phyloP scores from a whole-genome alignment of 2,797 vertebrate species.

The Crenuchus spilurus region DNA sequence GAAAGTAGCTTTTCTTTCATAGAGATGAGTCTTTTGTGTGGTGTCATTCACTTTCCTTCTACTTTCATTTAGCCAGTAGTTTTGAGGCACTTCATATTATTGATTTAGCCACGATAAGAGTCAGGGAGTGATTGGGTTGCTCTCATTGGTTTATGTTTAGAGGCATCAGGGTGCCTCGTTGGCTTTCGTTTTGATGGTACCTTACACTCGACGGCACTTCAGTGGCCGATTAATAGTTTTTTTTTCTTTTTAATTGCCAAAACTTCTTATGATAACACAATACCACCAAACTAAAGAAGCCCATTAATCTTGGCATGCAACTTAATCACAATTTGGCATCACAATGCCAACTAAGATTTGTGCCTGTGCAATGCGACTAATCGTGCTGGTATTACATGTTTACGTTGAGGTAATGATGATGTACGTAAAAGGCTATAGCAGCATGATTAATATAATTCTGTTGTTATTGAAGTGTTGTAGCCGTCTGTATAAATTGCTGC shows the following conservation, averaged over 20 bases:
- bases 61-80: neutral
- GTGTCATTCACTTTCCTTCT: neutral
- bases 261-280: neutral
- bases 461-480: conserved; percentile 14
- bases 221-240: no score
- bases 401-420: conserved; percentile 19
- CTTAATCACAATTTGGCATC: conserved; percentile 31
- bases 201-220: neutral
- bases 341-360: conserved; percentile 49
- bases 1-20: neutral
- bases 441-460: conserved; percentile 70
- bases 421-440: conserved; percentile 64
- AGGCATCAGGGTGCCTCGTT: neutral
- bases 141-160: neutral
- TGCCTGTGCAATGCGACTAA: conserved; percentile 27
- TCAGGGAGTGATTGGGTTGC: neutral
- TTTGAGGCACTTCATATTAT: neutral
- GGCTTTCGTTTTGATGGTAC: neutral
- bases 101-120: neutral
- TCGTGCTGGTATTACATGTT: no score
- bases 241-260: neutral
- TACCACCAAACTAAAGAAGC: neutral
- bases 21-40: conserved; percentile 7
- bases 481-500: neutral
- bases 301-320: conserved; percentile 24